Base-by-base conservation (phyloP, 2,888 invertebrate genomes). In the Amorpha juglandis region DNA sequence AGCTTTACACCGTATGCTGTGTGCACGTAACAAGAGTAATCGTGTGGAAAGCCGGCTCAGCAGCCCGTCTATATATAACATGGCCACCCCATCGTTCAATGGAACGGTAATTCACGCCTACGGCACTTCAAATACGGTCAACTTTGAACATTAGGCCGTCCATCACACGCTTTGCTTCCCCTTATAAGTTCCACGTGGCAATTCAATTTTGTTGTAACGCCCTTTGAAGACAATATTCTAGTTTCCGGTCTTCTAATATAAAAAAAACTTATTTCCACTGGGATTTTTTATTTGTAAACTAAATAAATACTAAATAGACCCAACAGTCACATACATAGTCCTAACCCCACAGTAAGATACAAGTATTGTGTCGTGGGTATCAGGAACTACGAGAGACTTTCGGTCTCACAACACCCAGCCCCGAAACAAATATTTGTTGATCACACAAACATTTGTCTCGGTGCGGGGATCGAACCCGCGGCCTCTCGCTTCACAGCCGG, bases 31-130 rank as follows among this genome's bases (percentile, higher is more conserved):
- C 74, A 63, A 66, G 74, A 64, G 74, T 83, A 84, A 82, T 84
- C 83, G 78, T 63, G 66, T 72, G 83, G 81, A 82, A 83, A 85
- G 78, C 79, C 74, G 80, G 77, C 67, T 78, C 77, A 75, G 71
- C 67, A 72, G 42, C 64, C 74, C 68, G 71, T 69, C 78, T 81
- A 80, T 75, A 78, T 80, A 74, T 81, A 81, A 70, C 73, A 68
- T 58, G 58, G 69, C 69, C 72, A 62, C 70, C 66, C 69, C 68
- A 63, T 65, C 67, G 63, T 68, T 66, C 67, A 68, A 65, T 67
- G 71, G 70, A 68, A 68, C 71, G 70, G 69, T 65, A 53, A 62
- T 71, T 75, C 70, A 75, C 74, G 74, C 73, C 68, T 66, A 35
- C 68, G 68, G 70, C 74, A 74, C 75, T 75, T 76, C 75, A 71